Conservation (phyloP, 2,113 vertebrate genomes). For the Gasterosteus nipponicus region DNA sequence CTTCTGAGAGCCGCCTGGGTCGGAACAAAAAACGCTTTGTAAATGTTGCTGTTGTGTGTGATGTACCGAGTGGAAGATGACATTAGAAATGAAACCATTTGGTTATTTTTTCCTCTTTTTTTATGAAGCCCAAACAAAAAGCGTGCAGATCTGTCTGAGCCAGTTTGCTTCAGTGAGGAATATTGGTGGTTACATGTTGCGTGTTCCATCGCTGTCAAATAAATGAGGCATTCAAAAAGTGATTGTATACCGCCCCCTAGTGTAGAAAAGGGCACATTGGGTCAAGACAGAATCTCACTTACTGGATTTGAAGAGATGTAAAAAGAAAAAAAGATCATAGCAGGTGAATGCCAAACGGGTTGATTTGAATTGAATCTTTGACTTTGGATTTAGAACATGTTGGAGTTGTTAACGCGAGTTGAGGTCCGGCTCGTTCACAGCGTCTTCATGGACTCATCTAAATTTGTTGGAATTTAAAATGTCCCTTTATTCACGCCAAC, state of each 20-base stretch:
- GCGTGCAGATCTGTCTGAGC: background rate
- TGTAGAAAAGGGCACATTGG: slow-evolving; percentile 25
- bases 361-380: background rate
- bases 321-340: background rate
- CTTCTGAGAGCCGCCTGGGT: background rate
- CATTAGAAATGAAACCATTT: background rate
- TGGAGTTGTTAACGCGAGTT: too few relatives aligned
- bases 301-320: background rate
- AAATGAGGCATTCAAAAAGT: background rate
- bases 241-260: slow-evolving; percentile 49
- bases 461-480: background rate
- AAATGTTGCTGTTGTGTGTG: background rate
- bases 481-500: background rate
- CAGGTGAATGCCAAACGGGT: background rate
- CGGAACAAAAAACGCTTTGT: background rate
- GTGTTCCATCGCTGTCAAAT: background rate
- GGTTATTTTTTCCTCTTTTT: background rate
- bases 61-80: background rate
- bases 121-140: background rate
- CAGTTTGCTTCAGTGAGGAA: background rate
- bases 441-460: too few relatives aligned
- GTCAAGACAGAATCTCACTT: background rate
- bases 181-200: background rate
- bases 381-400: background rate
- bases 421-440: too few relatives aligned